These are phyloP conservation scores for Eumaeus atala DNA, from an alignment of 1,140 invertebrate genomes.

Conservation along the genomic window DNA sequence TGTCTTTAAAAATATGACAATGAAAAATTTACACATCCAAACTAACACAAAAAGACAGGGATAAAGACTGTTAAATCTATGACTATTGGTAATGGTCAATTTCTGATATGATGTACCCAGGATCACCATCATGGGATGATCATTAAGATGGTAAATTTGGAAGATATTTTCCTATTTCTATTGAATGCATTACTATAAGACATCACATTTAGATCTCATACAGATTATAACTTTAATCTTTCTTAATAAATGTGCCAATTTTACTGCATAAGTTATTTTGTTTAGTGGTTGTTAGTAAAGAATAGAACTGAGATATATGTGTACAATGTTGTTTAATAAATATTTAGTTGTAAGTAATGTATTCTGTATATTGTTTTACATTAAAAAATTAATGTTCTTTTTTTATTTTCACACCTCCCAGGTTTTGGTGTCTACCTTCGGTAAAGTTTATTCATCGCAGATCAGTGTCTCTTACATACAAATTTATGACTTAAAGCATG, in stretches of 20 bases:
- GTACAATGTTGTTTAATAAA: constrained; percentile 19
- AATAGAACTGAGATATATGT: constrained; percentile 16
- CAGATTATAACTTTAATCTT: constrained; percentile 8
- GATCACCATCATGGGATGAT: too few relatives aligned
- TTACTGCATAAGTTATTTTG: constrained; percentile 10
- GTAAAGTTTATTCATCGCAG: too few relatives aligned
- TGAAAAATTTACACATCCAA: too few relatives aligned
- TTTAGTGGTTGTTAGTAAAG: constrained; percentile 14
- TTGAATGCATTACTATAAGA: constrained; percentile 10
- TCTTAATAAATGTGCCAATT: constrained; percentile 16
- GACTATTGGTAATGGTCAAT: too few relatives aligned
- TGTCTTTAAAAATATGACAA: too few relatives aligned
- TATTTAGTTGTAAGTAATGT: constrained; percentile 20
- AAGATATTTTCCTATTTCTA: too few relatives aligned
- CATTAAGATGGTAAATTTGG: too few relatives aligned
- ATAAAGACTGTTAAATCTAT: too few relatives aligned
- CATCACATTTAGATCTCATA: constrained; percentile 17
- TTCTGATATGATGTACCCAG: too few relatives aligned
- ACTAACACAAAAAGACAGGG: too few relatives aligned
- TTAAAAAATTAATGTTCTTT: constrained; percentile 14
- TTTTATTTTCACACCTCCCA: not conserved
- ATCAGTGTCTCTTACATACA: too few relatives aligned
- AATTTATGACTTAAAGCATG: too few relatives aligned
- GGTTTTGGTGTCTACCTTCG: not conserved
- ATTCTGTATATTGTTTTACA: constrained; percentile 20